Conservation (phyloP, 2,797 vertebrate species). For the Brachyrhaphis roseni region DNA sequence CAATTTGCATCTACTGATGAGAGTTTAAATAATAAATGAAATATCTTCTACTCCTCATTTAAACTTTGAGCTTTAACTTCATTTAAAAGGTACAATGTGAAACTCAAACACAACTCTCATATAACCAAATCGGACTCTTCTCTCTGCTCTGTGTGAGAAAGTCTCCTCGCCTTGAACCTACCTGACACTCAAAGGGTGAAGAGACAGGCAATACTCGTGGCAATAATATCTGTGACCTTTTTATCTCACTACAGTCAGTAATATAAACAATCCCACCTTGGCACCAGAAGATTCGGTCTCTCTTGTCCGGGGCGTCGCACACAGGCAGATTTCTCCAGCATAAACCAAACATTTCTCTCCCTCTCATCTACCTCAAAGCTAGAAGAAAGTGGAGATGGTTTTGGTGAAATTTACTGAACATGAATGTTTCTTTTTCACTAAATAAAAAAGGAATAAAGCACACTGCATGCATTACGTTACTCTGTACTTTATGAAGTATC, state of each 20-base stretch:
- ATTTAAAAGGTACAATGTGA: background rate
- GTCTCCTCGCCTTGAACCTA: background rate
- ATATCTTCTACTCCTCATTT: background rate
- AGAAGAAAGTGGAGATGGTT: background rate
- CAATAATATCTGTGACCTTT: background rate
- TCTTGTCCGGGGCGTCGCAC: background rate
- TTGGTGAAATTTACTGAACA: background rate
- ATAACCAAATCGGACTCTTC: background rate
- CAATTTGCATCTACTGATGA: background rate
- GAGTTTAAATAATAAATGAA: background rate
- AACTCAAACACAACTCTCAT: background rate
- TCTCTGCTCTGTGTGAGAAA: background rate
- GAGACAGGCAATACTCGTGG: background rate
- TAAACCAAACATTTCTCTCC: background rate
- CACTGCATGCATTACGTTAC: background rate
- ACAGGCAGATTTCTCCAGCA: background rate
- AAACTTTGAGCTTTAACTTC: background rate
- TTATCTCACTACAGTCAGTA: background rate
- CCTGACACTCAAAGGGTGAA: background rate
- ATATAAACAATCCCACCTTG: background rate
- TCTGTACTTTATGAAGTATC: background rate
- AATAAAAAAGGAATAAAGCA: background rate
- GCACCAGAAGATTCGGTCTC: background rate
- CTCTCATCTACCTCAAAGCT: background rate
- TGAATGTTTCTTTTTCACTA: background rate